Conservation (phyloP, 2,113 vertebrate species). For the Malaclemys terrapin region DNA sequence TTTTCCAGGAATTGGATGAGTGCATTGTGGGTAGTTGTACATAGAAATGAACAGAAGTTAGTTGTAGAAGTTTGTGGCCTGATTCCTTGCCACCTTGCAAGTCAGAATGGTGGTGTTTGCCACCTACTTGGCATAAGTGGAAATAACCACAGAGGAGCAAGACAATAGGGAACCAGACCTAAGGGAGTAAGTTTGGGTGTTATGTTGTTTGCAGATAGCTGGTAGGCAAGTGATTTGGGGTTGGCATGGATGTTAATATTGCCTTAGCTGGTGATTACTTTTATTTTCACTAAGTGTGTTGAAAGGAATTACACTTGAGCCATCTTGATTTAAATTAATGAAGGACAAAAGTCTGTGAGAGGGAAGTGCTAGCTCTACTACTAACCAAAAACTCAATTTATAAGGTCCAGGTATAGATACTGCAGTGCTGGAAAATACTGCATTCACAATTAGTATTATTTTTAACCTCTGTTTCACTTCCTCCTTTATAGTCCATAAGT, state of each 20-base stretch:
- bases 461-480: constrained; percentile 46
- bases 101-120: not conserved
- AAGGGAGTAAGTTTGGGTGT: not conserved
- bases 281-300: not conserved
- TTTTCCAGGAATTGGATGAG: not conserved
- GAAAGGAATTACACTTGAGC: not conserved
- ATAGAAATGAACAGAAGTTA: not conserved
- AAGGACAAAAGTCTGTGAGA: not conserved
- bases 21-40: not conserved
- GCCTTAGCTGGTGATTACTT: not conserved
- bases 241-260: not conserved
- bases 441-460: not conserved
- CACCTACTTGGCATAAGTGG: rapidly evolving
- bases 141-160: not conserved
- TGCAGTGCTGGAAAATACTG: not conserved
- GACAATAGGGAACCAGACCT: not conserved
- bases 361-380: not conserved
- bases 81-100: not conserved
- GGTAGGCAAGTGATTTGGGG: rapidly evolving
- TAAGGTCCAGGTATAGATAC: not conserved
- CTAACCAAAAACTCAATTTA: not conserved
- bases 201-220: not conserved
- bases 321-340: not conserved
- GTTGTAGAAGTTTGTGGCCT: rapidly evolving
- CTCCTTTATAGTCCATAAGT: not conserved